Evolutionary conservation across 2,888 invertebrate species (phyloP), one percentile per base, ranked within the genome.

Genomic region (Parnassius mnemosyne): DNA sequence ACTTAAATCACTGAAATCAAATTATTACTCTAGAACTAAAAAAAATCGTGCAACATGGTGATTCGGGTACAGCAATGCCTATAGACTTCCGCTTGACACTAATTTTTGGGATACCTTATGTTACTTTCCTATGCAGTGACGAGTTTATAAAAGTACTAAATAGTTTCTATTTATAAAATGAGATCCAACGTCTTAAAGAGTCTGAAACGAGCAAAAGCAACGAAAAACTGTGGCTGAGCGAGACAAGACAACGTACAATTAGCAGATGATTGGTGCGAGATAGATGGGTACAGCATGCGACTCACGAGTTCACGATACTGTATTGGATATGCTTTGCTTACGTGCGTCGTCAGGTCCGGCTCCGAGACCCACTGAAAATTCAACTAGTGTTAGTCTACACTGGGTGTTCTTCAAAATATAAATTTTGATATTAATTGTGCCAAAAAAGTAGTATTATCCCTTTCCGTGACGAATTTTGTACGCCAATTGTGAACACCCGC

Each of bases 341-440:
- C 90, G 86, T 89, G 87, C 79, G 83, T 78, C 83, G 84, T 78
- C 84, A 90, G 87, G 80, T 83, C 86, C 84, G 89, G 88, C 78
- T 88, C 89, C 83, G 90, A 90, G 79, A 81, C 83, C 86, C 89
- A 90, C 90, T 90, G 90, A 85, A 90, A 90, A 85, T 80, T 82
- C 81, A 86, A 89, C 83, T 80, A 71, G 72, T 78, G 89, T 89
- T 89, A 89, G 85, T 88, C 85, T 86, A 88, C 84, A 73, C 66
- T 59, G 76, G 77, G 83, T 81, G 84, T 78, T 84, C 77, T 53
- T 60, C 16, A 57, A 54, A 60, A 66, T 25, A 60, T 65, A 57
- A 65, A 68, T 67, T 68, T 65, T 64, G 65, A 61, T 63, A 60
- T 60, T 49, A 65, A 63, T 54, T 55, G 65, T 65, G 73, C 70